Percentiles rank a stretch among this genome's conserved stretches.
These are phyloP conservation scores for Tiaroga cobitis DNA, from an alignment of 2,797 vertebrate genomes.

Conservation along the genomic window DNA sequence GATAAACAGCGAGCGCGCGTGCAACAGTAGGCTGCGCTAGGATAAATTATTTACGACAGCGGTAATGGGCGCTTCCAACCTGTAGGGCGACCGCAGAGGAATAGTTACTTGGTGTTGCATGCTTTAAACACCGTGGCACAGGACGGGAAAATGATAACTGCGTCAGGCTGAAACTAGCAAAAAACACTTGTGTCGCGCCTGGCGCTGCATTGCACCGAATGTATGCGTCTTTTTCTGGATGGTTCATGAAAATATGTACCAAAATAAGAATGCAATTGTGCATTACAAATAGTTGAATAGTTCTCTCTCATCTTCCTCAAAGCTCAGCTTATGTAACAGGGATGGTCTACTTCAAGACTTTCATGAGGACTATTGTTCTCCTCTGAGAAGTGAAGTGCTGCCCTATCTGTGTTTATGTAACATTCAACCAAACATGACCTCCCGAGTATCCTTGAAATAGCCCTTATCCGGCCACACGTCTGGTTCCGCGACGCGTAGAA, in stretches of 20 bases:
- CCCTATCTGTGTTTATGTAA: slow-evolving; percentile 44
- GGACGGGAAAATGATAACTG: too few relatives aligned
- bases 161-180: too few relatives aligned
- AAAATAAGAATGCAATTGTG: background rate
- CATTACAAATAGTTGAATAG: background rate
- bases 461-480: slow-evolving; percentile 6
- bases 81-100: too few relatives aligned
- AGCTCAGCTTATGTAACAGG: background rate
- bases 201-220: too few relatives aligned
- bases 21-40: too few relatives aligned
- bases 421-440: slow-evolving; percentile 26
- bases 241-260: background rate
- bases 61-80: too few relatives aligned
- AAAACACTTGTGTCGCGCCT: too few relatives aligned
- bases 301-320: background rate
- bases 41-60: too few relatives aligned
- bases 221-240: background rate
- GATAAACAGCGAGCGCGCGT: too few relatives aligned
- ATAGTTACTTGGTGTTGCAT: too few relatives aligned
- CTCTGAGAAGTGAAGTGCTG: slow-evolving; percentile 5
- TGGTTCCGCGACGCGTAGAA: background rate
- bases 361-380: background rate
- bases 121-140: too few relatives aligned
- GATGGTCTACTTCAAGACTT: background rate
- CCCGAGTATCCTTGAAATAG: slow-evolving; percentile 26